Percentiles rank a stretch among this genome's conserved stretches.
Conservation (phyloP, 2,113 vertebrate genomes). For the Crotalus tigris region DNA sequence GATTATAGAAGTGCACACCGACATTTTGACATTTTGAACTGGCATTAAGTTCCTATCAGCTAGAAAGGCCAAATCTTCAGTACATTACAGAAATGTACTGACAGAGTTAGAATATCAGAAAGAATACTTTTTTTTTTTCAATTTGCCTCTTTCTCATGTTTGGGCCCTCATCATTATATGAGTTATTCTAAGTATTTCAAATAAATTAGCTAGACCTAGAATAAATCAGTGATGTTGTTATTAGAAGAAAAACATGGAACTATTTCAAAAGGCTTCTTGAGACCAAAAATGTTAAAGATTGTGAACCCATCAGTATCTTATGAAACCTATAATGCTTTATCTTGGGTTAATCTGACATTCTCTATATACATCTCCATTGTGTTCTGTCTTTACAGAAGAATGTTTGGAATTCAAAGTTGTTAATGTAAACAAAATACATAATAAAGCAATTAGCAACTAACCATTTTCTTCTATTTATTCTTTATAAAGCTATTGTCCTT, state of each 20-base stretch:
- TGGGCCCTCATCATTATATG: background rate
- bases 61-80: background rate
- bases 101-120: background rate
- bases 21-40: constrained; percentile 42
- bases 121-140: background rate
- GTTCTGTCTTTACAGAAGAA: background rate
- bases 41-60: constrained; percentile 26
- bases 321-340: background rate
- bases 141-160: background rate
- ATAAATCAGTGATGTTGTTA: background rate
- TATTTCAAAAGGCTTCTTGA: background rate
- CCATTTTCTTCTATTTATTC: background rate
- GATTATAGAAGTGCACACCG: constrained; percentile 20
- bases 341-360: background rate
- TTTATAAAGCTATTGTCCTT: background rate
- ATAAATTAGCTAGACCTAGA: background rate
- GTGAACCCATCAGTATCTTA: background rate
- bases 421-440: background rate
- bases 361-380: background rate
- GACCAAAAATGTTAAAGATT: background rate
- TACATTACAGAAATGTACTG: constrained; percentile 8
- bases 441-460: background rate
- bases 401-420: background rate
- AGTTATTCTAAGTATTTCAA: background rate
- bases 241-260: background rate